A percentile compares a stretch with the other conserved stretches of the same genome.
phyloP scores from a whole-genome alignment of 2,113 vertebrate genomes.

The Osmerus eperlanus region DNA sequence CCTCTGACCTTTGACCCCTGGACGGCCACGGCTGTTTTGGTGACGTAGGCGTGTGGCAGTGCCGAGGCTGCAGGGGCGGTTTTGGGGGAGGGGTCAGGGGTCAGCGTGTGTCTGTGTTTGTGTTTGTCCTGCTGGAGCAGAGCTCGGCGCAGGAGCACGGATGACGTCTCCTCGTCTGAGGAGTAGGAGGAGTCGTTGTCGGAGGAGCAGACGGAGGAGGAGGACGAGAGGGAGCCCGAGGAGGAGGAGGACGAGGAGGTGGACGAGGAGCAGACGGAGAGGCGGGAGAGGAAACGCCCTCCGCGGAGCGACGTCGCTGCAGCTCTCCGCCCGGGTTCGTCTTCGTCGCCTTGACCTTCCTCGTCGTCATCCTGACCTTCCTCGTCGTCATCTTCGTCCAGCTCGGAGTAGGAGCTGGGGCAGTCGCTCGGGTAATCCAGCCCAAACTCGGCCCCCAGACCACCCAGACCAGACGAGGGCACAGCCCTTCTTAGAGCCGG shows the following conservation, averaged over 20 bases:
- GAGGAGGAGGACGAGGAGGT: constrained; percentile 91
- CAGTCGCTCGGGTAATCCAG: constrained; percentile 90
- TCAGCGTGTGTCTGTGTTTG: constrained; percentile 54
- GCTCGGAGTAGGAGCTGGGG: constrained; percentile 91
- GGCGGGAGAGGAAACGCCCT: constrained; percentile 85
- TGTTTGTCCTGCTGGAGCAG: constrained; percentile 82
- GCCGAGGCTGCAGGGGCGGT: constrained; percentile 40
- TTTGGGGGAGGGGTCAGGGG: constrained; percentile 44
- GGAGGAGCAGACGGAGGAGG: constrained; percentile 91
- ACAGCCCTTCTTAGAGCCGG: neutral
- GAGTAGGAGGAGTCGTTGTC: constrained; percentile 95
- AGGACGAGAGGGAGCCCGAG: constrained; percentile 91
- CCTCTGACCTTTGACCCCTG: constrained; percentile 71
- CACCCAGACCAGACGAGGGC: constrained; percentile 47
- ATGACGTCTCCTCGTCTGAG: constrained; percentile 90
- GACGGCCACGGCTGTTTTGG: constrained; percentile 71
- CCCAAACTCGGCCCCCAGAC: constrained; percentile 71
- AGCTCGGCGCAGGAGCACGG: constrained; percentile 84
- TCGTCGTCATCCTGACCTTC: constrained; percentile 68
- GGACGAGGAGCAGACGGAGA: constrained; percentile 87
- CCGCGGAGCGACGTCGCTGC: constrained; percentile 47
- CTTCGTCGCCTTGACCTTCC: constrained; percentile 15
- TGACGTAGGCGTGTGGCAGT: constrained; percentile 75
- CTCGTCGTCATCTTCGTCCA: constrained; percentile 85
- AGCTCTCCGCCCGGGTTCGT: constrained; percentile 31